Evolutionary conservation across 2,797 vertebrate genomes (phyloP).

Genomic region (Neomorphus geoffroyi): DNA sequence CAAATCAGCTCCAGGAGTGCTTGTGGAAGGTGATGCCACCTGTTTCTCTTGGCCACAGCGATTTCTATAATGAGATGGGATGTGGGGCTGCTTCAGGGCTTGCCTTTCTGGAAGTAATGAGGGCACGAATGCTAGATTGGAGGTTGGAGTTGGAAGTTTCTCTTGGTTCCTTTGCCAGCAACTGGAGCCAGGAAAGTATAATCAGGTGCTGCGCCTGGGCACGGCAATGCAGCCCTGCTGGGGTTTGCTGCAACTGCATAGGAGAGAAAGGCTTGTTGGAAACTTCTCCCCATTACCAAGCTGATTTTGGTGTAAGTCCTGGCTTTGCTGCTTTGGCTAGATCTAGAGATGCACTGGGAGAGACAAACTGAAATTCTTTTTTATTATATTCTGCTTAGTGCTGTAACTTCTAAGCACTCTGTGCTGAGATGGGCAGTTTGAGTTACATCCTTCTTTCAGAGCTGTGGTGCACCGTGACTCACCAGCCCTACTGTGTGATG

Average conservation of each 20-base stretch:
- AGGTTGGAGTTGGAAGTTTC: constrained; percentile 4
- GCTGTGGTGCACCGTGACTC: constrained; percentile 39
- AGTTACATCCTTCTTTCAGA: constrained; percentile 20
- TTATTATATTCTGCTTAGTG: neutral
- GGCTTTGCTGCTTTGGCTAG: neutral
- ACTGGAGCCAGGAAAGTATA: constrained; percentile 14
- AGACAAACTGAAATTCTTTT: neutral
- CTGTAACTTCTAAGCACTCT: neutral
- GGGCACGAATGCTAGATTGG: neutral
- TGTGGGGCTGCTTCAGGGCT: constrained; percentile 14
- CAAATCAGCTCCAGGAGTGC: constrained; percentile 25
- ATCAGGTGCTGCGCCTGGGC: neutral
- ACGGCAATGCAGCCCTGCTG: neutral
- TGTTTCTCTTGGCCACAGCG: constrained; percentile 4
- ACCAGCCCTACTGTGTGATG: neutral
- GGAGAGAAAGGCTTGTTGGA: neutral
- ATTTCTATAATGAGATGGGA: constrained; percentile 3
- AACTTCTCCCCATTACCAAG: neutral
- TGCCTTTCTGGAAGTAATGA: neutral
- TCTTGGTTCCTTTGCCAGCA: neutral
- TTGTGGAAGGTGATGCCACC: constrained; percentile 24
- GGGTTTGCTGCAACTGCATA: neutral
- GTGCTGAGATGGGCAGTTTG: constrained; percentile 50
- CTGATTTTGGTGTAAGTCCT: neutral
- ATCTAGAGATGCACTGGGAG: neutral